These are phyloP conservation scores for Dexiosoma caninum DNA, from an alignment of 2,888 invertebrate genomes.

Conservation along the genomic window DNA sequence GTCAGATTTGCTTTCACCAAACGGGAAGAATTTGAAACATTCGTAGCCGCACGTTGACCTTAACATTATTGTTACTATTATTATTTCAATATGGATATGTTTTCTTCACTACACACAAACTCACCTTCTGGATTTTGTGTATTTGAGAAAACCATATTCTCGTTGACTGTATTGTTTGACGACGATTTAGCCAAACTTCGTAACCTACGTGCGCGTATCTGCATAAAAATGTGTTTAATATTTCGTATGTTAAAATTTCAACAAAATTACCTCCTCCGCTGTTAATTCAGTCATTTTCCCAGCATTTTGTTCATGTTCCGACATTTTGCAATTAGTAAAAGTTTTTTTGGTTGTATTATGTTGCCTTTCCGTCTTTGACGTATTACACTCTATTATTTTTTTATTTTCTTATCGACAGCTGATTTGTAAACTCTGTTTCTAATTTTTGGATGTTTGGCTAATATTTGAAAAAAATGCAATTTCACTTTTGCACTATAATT, in stretches of 20 bases:
- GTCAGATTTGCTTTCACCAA: slow-evolving; percentile 65
- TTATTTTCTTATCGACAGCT: slow-evolving; percentile 44
- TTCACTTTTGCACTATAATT: slow-evolving; percentile 17
- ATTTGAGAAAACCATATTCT: slow-evolving; percentile 53
- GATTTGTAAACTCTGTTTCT: slow-evolving; percentile 38
- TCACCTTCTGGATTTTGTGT: slow-evolving; percentile 49
- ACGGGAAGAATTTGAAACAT: slow-evolving; percentile 74
- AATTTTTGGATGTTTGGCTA: slow-evolving; percentile 30
- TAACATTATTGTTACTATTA: neutral
- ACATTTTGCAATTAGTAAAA: slow-evolving; percentile 61
- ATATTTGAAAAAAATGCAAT: slow-evolving; percentile 5
- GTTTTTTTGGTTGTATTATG: slow-evolving; percentile 44
- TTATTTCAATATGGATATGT: neutral
- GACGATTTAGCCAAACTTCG: slow-evolving; percentile 73
- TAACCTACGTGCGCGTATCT: slow-evolving; percentile 75
- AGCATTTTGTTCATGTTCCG: slow-evolving; percentile 63
- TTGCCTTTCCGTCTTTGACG: slow-evolving; percentile 32
- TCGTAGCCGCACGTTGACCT: slow-evolving; percentile 66
- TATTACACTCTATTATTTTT: slow-evolving; percentile 30
- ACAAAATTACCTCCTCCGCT: slow-evolving; percentile 88
- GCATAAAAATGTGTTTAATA: slow-evolving; percentile 70
- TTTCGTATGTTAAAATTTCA: neutral
- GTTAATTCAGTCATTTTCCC: slow-evolving; percentile 81
- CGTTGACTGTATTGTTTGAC: slow-evolving; percentile 52
- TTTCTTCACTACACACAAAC: neutral